Evolutionary conservation across 2,888 invertebrate species (phyloP), one percentile per base, ranked within the genome.

Genomic region (Cantharis nigra): DNA sequence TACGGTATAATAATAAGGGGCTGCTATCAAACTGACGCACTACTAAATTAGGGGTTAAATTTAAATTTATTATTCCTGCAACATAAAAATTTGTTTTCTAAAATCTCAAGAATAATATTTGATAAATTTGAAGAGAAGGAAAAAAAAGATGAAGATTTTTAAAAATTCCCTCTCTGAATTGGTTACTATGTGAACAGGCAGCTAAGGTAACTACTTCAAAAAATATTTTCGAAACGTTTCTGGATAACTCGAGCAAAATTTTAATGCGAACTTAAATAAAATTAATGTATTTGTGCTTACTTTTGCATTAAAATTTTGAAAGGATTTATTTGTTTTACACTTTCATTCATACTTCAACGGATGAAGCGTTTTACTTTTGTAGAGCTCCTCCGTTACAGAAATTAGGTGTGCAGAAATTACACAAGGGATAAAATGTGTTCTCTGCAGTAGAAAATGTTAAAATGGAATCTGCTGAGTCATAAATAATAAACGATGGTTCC

Each of bases 1-100:
- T 73, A 76, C 63, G 67, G 73, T 78, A 26, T 67, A 23, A 71
- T 75, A 76, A 74, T 73, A 78, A 70, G 65, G 74, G 70, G 67
- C 26, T 73, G 73, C 76, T 74, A 76, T 74, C 74, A 74, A 74
- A 78, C 78, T 76, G 78, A 73, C 76, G 76, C 73, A 71, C 70
- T 74, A 69, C 76, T 78, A 76, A 78, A 76, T 78, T 78, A 78
- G 69, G 78, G 76, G 76, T 74, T 76, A 78, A 78, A 78, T 76
- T 78, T 70, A 76, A 76, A 78, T 76, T 76, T 76, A 75, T 75
- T 78, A 75, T 75, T 75, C 71, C 71, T 72, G 69, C 20, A 64
- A 67, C 69, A 75, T 78, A 72, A 71, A 72, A 75, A 78, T 75
- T 75, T 69, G 77, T 69, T 63, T 72, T 30, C 69, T 18, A 72